Evolutionary conservation across 2,797 vertebrate species (phyloP), one percentile per base, ranked within the genome.

Genomic region (Lophura swinhoii): DNA sequence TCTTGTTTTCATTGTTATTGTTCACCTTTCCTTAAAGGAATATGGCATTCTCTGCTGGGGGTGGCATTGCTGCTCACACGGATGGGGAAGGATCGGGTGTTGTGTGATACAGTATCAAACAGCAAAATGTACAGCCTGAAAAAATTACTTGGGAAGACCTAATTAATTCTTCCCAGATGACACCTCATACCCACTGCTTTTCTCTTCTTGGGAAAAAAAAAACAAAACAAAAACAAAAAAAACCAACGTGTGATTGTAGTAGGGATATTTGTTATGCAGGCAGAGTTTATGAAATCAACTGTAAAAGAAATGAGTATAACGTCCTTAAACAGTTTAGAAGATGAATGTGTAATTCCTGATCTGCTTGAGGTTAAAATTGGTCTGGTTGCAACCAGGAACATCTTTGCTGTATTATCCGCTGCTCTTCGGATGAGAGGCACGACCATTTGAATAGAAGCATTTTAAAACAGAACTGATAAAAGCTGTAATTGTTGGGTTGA

Each of bases 251-350:
- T 94, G 92, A 97, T 88, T 93, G 10, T 85, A 72, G 81, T 49
- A 79, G 78, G 88, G 95, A 93, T 96, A 87, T 96, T 95, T 97
- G 91, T 96, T 95, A 91, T 95, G 85, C 85, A 88, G 91, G 80
- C 94, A 96, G 94, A 97, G 96, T 95, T 97, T 97, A 96, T 97
- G 97, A 97, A 96, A 97, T 97, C 96, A 96, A 68, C 93, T 12
- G 5, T 88, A 90, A 93, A 96, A 92, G 84, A 97, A 95, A 96
- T 92, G 90, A 94, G 93, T 29, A 7, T 90, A 96, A 73, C 60
- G 83, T 91, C 95, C 96, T 95, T 91, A 92, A 94, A 94, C 88
- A 92, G 74, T 91, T 95, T 79, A 58, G 76, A 96, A 93, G 91
- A 95, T 90, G 85, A 77, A 66, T 81, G 41, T 94, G 78, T 84